Evolutionary conservation across 2,888 invertebrate genomes (phyloP).

Genomic region (Neuroscelio doddi): DNA sequence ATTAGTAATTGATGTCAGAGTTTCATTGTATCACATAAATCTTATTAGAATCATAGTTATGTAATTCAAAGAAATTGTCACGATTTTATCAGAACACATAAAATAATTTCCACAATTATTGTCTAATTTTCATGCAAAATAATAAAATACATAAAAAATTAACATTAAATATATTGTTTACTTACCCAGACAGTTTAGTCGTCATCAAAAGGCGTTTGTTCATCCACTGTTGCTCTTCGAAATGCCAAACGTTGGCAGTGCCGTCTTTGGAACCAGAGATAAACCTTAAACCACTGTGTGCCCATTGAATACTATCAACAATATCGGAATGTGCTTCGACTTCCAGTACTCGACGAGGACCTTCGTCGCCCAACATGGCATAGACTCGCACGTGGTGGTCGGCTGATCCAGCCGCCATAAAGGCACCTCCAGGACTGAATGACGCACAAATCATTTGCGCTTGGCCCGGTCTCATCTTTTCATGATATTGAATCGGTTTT

Average conservation of each 20-base stretch:
- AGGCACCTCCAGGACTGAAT: conserved; percentile 90
- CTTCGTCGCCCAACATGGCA: conserved; percentile 83
- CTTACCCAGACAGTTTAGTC: conserved; percentile 76
- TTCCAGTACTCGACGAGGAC: conserved; percentile 80
- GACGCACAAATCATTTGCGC: conserved; percentile 97
- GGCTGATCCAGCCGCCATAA: conserved; percentile 94
- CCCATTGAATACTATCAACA: conserved; percentile 97
- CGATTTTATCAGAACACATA: no score
- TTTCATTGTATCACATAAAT: no score
- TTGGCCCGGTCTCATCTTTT: conserved; percentile 92
- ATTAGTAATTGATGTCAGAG: no score
- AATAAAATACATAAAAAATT: no score
- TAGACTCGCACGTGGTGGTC: conserved; percentile 97
- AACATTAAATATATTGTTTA: no score
- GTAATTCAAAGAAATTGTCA: no score
- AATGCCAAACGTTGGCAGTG: conserved; percentile 93
- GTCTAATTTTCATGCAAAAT: no score
- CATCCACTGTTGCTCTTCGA: conserved; percentile 92
- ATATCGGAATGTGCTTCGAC: conserved; percentile 84
- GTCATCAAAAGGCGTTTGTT: conserved; percentile 83
- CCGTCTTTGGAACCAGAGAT: conserved; percentile 97
- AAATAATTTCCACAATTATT: no score
- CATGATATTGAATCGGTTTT: conserved; percentile 93
- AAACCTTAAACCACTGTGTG: conserved; percentile 89
- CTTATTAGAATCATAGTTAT: no score